Evolutionary conservation across 2,113 vertebrate genomes (phyloP).

Genomic region (Epinephelus fuscoguttatus): DNA sequence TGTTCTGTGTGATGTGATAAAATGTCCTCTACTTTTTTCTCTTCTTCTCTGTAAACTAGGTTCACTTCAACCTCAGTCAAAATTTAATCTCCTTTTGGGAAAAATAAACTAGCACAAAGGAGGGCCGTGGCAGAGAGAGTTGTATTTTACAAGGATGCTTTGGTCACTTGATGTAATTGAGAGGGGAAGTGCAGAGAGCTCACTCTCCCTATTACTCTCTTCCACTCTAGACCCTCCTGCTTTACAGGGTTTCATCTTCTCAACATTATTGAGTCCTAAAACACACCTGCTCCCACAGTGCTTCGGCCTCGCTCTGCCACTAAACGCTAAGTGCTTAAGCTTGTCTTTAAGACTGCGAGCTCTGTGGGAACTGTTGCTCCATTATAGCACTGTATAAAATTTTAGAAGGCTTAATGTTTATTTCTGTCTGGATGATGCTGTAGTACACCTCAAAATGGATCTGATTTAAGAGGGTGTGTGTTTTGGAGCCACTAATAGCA

Average conservation of each 20-base stretch:
- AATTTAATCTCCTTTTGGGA: constrained; percentile 53
- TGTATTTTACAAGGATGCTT: constrained; percentile 61
- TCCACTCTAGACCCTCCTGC: constrained; percentile 52
- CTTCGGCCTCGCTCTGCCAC: constrained; percentile 35
- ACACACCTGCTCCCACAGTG: constrained; percentile 77
- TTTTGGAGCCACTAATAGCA: background rate
- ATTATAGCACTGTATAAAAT: constrained; percentile 47
- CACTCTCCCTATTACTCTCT: constrained; percentile 47
- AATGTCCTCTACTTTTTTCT: background rate
- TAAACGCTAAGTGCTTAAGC: constrained; percentile 58
- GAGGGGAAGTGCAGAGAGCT: constrained; percentile 57
- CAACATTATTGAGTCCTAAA: constrained; percentile 77
- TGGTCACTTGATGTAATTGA: constrained; percentile 72
- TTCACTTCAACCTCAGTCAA: constrained; percentile 17
- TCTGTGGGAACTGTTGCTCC: constrained; percentile 41
- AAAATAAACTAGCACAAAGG: constrained; percentile 34
- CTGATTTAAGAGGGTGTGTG: constrained; percentile 12
- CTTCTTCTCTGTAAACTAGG: constrained; percentile 12
- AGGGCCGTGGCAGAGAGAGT: constrained; percentile 1
- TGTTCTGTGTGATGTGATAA: constrained; percentile 3
- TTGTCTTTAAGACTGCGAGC: constrained; percentile 55
- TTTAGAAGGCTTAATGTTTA: constrained; percentile 48
- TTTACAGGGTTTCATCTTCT: constrained; percentile 69
- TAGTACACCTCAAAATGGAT: background rate
- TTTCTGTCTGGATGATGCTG: constrained; percentile 31